These are phyloP conservation scores for Neuroterus valhalla DNA, from an alignment of 1,140 invertebrate species.

Conservation along the genomic window DNA sequence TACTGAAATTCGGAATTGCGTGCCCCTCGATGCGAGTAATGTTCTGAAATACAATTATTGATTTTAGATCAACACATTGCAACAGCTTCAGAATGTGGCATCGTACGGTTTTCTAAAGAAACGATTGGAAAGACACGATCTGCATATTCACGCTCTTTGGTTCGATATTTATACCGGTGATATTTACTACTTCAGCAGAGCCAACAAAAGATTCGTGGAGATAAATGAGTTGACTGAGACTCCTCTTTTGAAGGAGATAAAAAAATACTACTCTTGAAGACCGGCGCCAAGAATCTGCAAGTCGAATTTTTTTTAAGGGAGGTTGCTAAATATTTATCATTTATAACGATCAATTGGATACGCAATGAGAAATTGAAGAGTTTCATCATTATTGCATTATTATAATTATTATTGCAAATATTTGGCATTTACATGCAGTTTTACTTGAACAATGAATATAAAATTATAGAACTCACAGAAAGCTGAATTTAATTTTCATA, in stretches of 20 bases:
- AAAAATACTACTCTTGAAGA: slow-evolving; percentile 84
- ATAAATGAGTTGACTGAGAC: slow-evolving; percentile 89
- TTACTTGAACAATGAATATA: too few relatives aligned
- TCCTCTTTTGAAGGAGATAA: slow-evolving; percentile 84
- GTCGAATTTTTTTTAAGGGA: too few relatives aligned
- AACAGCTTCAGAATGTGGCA: slow-evolving; percentile 95
- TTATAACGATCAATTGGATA: too few relatives aligned
- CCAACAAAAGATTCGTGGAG: slow-evolving; percentile 87
- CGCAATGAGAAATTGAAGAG: too few relatives aligned
- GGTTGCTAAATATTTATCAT: too few relatives aligned
- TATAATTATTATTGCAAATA: too few relatives aligned
- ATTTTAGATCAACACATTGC: slow-evolving; percentile 90
- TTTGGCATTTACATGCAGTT: too few relatives aligned
- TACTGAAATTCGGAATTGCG: neutral
- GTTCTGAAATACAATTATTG: slow-evolving; percentile 32
- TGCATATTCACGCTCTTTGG: slow-evolving; percentile 96
- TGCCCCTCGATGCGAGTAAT: neutral
- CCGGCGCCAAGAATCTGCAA: too few relatives aligned
- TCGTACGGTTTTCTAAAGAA: slow-evolving; percentile 95
- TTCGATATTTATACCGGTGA: slow-evolving; percentile 98
- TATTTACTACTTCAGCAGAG: slow-evolving; percentile 94
- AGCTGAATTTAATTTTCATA: too few relatives aligned
- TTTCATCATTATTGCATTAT: too few relatives aligned
- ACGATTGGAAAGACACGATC: slow-evolving; percentile 85
- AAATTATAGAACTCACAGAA: too few relatives aligned